Evolutionary conservation across 1,140 invertebrate genomes (phyloP), one percentile per base, ranked within the genome.

Genomic region (Drosophila funebris): DNA sequence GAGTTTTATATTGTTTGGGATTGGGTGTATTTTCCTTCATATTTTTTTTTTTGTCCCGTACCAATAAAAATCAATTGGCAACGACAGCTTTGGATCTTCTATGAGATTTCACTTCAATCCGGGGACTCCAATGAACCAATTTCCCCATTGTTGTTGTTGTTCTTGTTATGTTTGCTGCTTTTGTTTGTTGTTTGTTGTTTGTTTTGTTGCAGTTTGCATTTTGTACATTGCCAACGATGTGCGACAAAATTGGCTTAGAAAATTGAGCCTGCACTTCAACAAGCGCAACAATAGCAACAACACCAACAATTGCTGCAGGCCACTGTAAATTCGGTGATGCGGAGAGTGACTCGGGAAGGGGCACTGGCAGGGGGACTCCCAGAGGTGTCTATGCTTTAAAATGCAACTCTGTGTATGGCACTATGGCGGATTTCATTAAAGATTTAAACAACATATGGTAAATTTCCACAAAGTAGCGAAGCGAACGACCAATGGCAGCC

Each of bases 391-490:
- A 9, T 64, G 73, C 83, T 87, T 82, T 78, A 87, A 88, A 83
- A 88, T 88, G 83, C 76, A 89, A 79, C 84, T 88, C 84, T 88
- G 84, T 79, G 84, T 74, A 46, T 27, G 83, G 66, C 70, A 75
- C 81, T 78, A 85, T 50, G 68, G 81, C 56, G 83, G 66, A 88
- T 88, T 88, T 88, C 83, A 88, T 88, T 88, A 88, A 88, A 88
- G 50, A 88, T 88, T 88, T 76, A 88, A 73, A 66, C 73, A 88
- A 88, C 84, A 88, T 88, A 88, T 89, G 83, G 76, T 87, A 83
- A 79, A 88, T 73, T 83, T 83, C 63, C 68, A 64, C 69, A 61
- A 73, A 74, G 77, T 56, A 63, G 48, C 68, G 31, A n/a, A 33
- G 0, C 24, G 18, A 69, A 67, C 37, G 16, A 75, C 52, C 62